Evolutionary conservation across 2,113 vertebrate genomes (phyloP).

Genomic region (Cephalophus harveyi): DNA sequence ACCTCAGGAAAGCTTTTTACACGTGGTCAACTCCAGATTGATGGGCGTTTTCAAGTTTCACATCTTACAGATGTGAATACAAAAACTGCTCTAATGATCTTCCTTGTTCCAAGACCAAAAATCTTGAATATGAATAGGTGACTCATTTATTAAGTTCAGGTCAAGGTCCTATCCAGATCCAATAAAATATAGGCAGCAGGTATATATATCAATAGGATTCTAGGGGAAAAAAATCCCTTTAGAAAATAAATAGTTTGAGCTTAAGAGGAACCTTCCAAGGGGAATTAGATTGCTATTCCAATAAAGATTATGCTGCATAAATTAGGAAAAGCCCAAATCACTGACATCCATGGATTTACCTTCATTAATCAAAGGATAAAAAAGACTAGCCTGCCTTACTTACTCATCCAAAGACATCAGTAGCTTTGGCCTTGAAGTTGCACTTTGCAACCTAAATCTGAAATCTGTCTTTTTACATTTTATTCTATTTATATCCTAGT

Average conservation of each 20-base stretch:
- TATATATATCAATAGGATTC: background rate
- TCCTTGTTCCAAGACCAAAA: background rate
- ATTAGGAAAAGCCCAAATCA: background rate
- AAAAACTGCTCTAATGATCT: background rate
- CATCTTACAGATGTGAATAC: background rate
- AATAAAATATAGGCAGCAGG: background rate
- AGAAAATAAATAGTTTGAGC: background rate
- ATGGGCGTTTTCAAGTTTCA: background rate
- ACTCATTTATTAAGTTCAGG: background rate
- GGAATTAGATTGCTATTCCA: background rate
- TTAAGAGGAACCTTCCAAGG: background rate
- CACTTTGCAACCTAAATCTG: background rate
- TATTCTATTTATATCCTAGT: background rate
- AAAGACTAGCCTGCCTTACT: background rate
- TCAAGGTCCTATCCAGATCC: background rate
- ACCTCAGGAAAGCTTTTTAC: background rate
- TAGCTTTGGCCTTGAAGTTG: background rate
- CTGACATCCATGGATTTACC: background rate
- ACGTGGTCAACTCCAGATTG: background rate
- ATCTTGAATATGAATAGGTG: background rate
- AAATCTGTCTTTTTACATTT: background rate
- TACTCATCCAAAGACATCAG: background rate
- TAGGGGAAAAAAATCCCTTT: background rate
- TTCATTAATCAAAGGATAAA: background rate
- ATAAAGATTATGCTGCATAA: background rate